A percentile compares a stretch with the other conserved stretches of the same genome.
phyloP scores from a whole-genome alignment of 2,113 vertebrate genomes.

The Parus major region DNA sequence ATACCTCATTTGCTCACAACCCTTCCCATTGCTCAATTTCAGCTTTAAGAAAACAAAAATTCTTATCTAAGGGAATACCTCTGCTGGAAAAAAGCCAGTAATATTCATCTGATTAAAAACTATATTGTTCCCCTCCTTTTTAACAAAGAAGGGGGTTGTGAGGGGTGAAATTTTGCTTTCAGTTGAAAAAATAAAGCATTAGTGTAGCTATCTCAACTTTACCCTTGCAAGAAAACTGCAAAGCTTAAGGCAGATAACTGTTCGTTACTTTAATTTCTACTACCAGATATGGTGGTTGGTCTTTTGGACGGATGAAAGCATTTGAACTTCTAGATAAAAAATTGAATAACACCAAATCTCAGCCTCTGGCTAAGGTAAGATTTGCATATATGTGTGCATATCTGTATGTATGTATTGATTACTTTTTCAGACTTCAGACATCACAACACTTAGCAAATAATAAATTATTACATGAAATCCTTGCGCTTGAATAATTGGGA shows the following conservation, averaged over 20 bases:
- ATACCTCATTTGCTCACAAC: background rate
- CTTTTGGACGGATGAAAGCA: conserved; percentile 44
- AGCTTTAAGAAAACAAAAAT: background rate
- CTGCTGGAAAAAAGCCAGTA: background rate
- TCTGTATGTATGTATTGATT: background rate
- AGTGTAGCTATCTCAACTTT: background rate
- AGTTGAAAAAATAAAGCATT: background rate
- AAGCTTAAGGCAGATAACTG: background rate
- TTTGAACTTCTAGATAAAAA: background rate
- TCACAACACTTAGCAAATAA: background rate
- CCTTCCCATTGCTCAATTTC: background rate
- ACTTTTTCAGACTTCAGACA: background rate
- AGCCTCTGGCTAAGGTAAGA: conserved; percentile 71
- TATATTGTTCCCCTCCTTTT: background rate
- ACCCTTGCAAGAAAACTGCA: background rate
- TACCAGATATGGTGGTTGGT: conserved; percentile 76
- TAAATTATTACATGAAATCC: background rate
- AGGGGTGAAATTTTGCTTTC: background rate
- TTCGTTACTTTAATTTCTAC: background rate
- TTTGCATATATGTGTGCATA: background rate
- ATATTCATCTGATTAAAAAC: background rate
- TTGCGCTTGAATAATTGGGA: background rate
- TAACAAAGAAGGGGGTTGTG: background rate
- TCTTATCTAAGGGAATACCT: background rate
- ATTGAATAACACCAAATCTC: background rate